Evolutionary conservation across 2,113 vertebrate species (phyloP).

Genomic region (Erinaceus europaeus): DNA sequence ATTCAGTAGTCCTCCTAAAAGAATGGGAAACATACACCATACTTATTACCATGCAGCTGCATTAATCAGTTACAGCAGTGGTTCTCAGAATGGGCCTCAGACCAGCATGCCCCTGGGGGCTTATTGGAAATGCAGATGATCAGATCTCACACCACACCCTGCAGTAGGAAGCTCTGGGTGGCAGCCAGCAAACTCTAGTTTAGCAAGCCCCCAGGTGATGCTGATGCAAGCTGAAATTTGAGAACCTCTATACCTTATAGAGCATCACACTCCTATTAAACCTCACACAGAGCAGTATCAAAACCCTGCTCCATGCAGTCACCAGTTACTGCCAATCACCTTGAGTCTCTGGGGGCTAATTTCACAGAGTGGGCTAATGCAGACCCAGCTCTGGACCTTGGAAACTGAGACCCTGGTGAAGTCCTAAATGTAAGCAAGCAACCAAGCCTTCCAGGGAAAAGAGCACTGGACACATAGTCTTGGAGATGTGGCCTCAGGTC

Average conservation of each 20-base stretch:
- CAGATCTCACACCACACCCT: not conserved
- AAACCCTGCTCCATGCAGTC: not conserved
- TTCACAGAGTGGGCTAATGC: not conserved
- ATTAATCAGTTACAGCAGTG: not conserved
- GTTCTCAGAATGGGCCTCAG: conserved; percentile 28
- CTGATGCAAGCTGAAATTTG: not conserved
- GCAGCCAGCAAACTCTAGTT: conserved; percentile 1
- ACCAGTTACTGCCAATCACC: not conserved
- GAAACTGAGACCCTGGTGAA: not conserved
- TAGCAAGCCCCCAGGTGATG: conserved; percentile 34
- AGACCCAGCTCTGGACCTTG: not conserved
- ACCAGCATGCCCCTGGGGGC: not conserved
- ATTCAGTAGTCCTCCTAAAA: not conserved
- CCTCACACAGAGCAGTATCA: not conserved
- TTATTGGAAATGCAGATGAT: conserved; percentile 14
- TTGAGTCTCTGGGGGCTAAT: not conserved
- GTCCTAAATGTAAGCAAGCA: not conserved
- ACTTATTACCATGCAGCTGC: not conserved
- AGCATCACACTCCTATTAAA: not conserved
- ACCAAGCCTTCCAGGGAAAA: not conserved
- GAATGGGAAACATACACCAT: not conserved
- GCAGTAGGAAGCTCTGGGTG: not conserved
- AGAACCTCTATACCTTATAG: not conserved
- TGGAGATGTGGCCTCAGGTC: not conserved
- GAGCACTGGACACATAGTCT: not conserved